Conservation (phyloP, 2,113 vertebrate genomes). For the Tragelaphus strepsiceros region DNA sequence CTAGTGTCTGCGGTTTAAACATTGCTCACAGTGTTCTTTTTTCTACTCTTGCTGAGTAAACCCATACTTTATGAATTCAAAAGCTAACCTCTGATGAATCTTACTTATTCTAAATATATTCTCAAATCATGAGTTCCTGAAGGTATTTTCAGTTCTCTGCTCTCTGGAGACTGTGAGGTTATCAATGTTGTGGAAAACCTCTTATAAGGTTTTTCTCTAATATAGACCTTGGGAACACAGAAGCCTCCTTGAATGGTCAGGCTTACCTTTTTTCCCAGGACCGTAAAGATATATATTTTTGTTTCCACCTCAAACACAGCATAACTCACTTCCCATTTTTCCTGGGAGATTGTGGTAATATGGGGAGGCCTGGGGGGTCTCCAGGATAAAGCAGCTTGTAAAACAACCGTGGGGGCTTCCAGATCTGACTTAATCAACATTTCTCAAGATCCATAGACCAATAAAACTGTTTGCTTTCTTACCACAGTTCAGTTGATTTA, state of each 20-base stretch:
- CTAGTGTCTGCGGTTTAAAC: not conserved
- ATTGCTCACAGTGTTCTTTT: not conserved
- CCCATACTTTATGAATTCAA: not conserved
- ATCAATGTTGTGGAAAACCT: not conserved
- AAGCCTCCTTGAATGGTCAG: not conserved
- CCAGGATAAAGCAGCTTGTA: constrained; percentile 49
- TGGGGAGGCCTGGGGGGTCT: constrained; percentile 45
- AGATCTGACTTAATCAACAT: constrained; percentile 71
- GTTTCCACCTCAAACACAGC: not conserved
- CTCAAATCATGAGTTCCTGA: not conserved
- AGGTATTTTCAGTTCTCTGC: not conserved
- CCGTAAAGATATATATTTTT: constrained; percentile 36
- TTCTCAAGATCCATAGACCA: constrained; percentile 67
- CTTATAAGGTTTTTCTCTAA: not conserved
- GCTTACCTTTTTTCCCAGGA: constrained; percentile 35
- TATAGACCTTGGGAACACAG: not conserved
- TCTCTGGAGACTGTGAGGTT: not conserved
- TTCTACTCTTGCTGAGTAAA: not conserved
- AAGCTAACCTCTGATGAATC: not conserved
- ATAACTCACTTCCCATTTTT: constrained; percentile 37
- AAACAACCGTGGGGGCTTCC: constrained; percentile 64
- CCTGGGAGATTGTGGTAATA: constrained; percentile 39
- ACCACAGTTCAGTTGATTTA: constrained; percentile 73
- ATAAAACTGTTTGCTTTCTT: constrained; percentile 68
- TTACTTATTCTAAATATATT: not conserved